phyloP scores from a whole-genome alignment of 2,888 invertebrate genomes.

The Patella ulyssiponensis region DNA sequence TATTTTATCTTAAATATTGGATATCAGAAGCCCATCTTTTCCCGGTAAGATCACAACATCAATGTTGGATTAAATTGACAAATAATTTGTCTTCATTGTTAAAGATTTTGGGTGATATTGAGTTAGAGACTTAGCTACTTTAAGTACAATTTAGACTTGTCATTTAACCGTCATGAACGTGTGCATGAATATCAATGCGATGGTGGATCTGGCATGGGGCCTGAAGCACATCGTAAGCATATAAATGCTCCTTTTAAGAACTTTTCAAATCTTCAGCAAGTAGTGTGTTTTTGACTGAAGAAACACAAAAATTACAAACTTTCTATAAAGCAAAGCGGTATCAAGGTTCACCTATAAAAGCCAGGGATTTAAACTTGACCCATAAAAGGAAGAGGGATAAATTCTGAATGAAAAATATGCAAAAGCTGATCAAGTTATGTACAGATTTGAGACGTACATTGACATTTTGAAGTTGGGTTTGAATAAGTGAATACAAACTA shows the following conservation, averaged over 20 bases:
- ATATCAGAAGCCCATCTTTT: too few relatives aligned
- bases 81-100: too few relatives aligned
- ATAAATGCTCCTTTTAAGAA: background rate
- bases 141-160: background rate
- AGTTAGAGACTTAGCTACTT: too few relatives aligned
- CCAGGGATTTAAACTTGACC: background rate
- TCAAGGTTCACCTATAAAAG: background rate
- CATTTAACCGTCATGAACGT: background rate
- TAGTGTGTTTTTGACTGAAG: background rate
- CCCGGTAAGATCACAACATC: too few relatives aligned
- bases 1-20: too few relatives aligned
- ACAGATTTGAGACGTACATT: too few relatives aligned
- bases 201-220: background rate
- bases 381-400: background rate
- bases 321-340: background rate
- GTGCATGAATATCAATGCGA: background rate
- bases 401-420: too few relatives aligned
- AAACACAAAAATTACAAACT: background rate
- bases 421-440: too few relatives aligned
- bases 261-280: background rate
- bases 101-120: too few relatives aligned
- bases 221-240: background rate
- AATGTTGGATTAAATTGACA: too few relatives aligned
- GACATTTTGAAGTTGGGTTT: too few relatives aligned
- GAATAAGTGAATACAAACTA: too few relatives aligned